Evolutionary conservation across 2,888 invertebrate species (phyloP), one percentile per base, ranked within the genome.

Genomic region (Drosophila phalerata): DNA sequence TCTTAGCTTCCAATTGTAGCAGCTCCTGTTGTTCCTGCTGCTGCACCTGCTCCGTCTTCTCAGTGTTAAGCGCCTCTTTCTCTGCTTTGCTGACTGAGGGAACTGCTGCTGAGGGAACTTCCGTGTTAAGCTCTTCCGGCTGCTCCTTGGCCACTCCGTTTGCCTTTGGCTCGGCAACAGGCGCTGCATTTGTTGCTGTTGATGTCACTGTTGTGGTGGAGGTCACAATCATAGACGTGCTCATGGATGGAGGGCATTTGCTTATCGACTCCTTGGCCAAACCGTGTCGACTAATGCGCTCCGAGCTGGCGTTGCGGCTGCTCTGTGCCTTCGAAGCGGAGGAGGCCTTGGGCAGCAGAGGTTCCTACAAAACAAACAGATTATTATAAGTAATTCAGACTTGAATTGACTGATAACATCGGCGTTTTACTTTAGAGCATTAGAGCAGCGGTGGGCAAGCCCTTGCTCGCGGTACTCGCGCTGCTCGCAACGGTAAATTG

Each of bases 61-160:
- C 91, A 32, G 87, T 85, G 75, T 92, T 92, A 2, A 91, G 93
- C 91, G 91, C 91, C 78, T 93, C 91, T 79, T 92, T 92, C 76
- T 91, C 92, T 52, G 92, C 93, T 83, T 92, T 92, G 76, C 79
- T 94, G 92, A 77, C 76, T 6, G 52, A 52, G 1, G 47, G 28
- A 34, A 40, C 38, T 22, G 63, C 51, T 28, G 47, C 30, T 40
- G 49, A 25, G 57, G 71, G 60, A 40, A 69, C 65, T 55, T 79
- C 77, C 9, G 49, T 42, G 1, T 47, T 5, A 5, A 19, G 45
- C 32, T 73, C 61, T 13, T 56, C 69, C 42, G 6, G n/a, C n/a
- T 45, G 17, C 56, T 77, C 82, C 62, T 81, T 79, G 58, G 66
- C 52, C 49, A 75, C 60, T 40, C 82, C 86, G n/a, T 85, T 86